A percentile compares a stretch with the other conserved stretches of the same genome.
Conservation (phyloP, 2,888 invertebrate genomes). For the Leptopilina drosophilae region DNA sequence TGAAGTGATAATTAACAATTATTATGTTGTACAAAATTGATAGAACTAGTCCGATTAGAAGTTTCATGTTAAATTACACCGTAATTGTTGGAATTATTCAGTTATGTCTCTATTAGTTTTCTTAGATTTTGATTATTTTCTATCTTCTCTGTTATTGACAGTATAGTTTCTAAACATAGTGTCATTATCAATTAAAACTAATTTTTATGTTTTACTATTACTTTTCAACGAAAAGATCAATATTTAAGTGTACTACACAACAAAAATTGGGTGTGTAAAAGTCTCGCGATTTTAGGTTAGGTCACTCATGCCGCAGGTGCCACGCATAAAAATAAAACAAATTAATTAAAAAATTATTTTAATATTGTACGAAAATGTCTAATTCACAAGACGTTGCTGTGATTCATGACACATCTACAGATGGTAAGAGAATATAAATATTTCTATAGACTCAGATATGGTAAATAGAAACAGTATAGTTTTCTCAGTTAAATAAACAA, state of each 20-base stretch:
- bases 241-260: not conserved
- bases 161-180: not conserved
- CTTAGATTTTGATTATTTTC: too few species aligned
- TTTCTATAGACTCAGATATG: not conserved
- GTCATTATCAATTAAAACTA: not conserved
- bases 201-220: not conserved
- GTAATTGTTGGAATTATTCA: too few species aligned
- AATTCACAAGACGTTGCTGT: conserved; percentile 6
- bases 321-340: not conserved
- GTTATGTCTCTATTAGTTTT: too few species aligned
- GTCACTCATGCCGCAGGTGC: not conserved
- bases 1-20: too few species aligned
- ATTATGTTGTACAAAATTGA: too few species aligned
- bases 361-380: conserved; percentile 1
- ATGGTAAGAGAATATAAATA: conserved; percentile 11
- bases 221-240: not conserved
- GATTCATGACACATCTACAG: not conserved
- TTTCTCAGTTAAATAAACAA: too few species aligned
- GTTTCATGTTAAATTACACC: too few species aligned
- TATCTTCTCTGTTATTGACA: too few species aligned
- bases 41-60: too few species aligned
- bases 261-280: not conserved
- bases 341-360: not conserved
- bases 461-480: too few species aligned
- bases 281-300: conserved; percentile 9